These are phyloP conservation scores for Agrilus mali DNA, from an alignment of 2,888 invertebrate species.

Conservation along the genomic window DNA sequence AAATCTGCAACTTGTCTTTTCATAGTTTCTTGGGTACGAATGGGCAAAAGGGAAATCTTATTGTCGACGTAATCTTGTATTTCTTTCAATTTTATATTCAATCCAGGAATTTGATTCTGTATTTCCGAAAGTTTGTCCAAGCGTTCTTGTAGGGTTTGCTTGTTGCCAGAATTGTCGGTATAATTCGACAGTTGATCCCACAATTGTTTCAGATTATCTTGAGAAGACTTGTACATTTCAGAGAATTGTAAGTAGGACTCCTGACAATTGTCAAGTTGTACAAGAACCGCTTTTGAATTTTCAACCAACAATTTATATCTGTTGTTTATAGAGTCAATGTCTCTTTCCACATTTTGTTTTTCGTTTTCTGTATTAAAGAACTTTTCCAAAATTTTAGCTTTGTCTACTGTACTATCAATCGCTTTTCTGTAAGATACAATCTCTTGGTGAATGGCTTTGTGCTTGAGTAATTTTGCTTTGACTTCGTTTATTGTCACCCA, in stretches of 20 bases:
- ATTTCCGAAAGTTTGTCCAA: constrained; percentile 70
- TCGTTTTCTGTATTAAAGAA: constrained; percentile 45
- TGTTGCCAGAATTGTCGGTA: constrained; percentile 79
- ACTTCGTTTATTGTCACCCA: constrained; percentile 76
- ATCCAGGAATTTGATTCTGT: constrained; percentile 63
- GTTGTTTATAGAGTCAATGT: constrained; percentile 58
- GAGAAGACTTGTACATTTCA: constrained; percentile 73
- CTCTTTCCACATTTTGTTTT: constrained; percentile 50
- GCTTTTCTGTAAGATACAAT: constrained; percentile 81
- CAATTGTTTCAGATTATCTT: constrained; percentile 80
- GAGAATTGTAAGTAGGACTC: constrained; percentile 79
- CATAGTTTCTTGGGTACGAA: constrained; percentile 75
- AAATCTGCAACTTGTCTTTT: constrained; percentile 67
- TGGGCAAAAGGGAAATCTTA: constrained; percentile 57
- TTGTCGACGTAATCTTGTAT: constrained; percentile 61
- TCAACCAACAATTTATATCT: constrained; percentile 62
- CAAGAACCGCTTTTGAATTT: constrained; percentile 52
- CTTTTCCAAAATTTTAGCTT: constrained; percentile 59
- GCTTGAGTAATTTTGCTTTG: constrained; percentile 69
- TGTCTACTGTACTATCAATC: constrained; percentile 78
- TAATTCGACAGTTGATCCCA: constrained; percentile 77
- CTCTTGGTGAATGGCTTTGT: constrained; percentile 80
- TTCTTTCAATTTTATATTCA: constrained; percentile 62
- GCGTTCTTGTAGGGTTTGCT: constrained; percentile 70
- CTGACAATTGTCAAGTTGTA: constrained; percentile 60